A percentile compares a stretch with the other conserved stretches of the same genome.
phyloP scores from a whole-genome alignment of 2,888 invertebrate genomes.

The Ophioninae sp. region DNA sequence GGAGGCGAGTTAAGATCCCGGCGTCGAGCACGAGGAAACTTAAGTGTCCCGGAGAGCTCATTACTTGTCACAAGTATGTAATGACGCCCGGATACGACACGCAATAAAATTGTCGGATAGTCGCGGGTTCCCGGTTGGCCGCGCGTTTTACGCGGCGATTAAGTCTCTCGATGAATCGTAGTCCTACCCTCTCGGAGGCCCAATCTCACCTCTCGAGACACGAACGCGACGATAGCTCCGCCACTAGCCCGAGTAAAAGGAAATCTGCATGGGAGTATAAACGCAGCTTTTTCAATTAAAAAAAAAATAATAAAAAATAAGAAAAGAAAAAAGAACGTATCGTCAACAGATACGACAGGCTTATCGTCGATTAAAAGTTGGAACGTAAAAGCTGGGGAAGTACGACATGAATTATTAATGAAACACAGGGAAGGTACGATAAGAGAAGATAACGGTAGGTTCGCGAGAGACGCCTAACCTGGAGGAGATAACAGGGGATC shows the following conservation, averaged over 20 bases:
- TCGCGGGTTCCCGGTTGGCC: slow-evolving; percentile 64
- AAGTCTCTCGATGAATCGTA: slow-evolving; percentile 59
- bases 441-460: slow-evolving; percentile 33
- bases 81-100: slow-evolving; percentile 71
- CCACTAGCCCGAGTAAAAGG: slow-evolving; percentile 8
- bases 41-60: slow-evolving; percentile 72
- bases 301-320: background rate
- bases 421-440: slow-evolving; percentile 39
- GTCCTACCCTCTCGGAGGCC: slow-evolving; percentile 19
- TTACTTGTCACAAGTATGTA: slow-evolving; percentile 74
- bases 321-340: background rate
- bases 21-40: slow-evolving; percentile 64
- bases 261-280: background rate
- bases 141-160: slow-evolving; percentile 65
- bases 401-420: slow-evolving; percentile 36
- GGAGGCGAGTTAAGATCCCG: slow-evolving; percentile 61
- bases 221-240: slow-evolving; percentile 46
- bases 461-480: slow-evolving; percentile 57
- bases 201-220: background rate
- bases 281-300: slow-evolving; percentile 10
- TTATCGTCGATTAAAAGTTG: slow-evolving; percentile 28
- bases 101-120: slow-evolving; percentile 70
- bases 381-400: slow-evolving; percentile 22
- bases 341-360: slow-evolving; percentile 6
- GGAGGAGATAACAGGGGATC: slow-evolving; percentile 53